These are phyloP conservation scores for Mus spretus DNA, from an alignment of 2,797 vertebrate species.

Conservation along the genomic window DNA sequence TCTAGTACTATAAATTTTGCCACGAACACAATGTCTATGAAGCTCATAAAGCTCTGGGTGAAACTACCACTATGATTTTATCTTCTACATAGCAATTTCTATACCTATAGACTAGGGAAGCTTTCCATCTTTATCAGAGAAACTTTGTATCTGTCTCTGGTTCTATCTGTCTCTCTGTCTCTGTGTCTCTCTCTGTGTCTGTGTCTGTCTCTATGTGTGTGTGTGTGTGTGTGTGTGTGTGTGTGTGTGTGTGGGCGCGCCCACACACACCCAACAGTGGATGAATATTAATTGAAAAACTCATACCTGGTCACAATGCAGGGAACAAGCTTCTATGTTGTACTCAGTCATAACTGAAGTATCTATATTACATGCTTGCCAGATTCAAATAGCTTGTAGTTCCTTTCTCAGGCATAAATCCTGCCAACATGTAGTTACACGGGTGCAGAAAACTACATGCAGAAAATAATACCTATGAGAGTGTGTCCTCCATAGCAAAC, in stretches of 20 bases:
- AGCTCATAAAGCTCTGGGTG: not conserved
- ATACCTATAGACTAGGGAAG: not conserved
- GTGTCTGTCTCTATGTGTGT: not conserved
- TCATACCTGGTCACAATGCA: no score
- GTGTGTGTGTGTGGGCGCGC: not conserved
- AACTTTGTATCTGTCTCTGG: not conserved
- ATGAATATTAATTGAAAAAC: not conserved
- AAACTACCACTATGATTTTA: not conserved
- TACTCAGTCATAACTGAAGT: not conserved
- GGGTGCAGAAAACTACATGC: not conserved
- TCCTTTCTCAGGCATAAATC: not conserved
- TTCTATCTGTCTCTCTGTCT: not conserved
- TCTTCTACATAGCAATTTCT: not conserved
- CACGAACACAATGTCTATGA: not conserved
- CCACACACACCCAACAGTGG: fast-evolving
- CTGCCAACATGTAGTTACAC: not conserved
- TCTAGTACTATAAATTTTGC: not conserved
- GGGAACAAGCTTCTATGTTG: not conserved
- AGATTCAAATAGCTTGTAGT: not conserved
- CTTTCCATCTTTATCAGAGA: not conserved
- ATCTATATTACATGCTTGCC: not conserved
- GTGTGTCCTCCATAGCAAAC: not conserved
- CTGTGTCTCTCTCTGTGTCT: not conserved
- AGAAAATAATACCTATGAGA: not conserved
- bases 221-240: not conserved